phyloP scores from a whole-genome alignment of 2,888 invertebrate genomes.

The Prenolepis imparis region DNA sequence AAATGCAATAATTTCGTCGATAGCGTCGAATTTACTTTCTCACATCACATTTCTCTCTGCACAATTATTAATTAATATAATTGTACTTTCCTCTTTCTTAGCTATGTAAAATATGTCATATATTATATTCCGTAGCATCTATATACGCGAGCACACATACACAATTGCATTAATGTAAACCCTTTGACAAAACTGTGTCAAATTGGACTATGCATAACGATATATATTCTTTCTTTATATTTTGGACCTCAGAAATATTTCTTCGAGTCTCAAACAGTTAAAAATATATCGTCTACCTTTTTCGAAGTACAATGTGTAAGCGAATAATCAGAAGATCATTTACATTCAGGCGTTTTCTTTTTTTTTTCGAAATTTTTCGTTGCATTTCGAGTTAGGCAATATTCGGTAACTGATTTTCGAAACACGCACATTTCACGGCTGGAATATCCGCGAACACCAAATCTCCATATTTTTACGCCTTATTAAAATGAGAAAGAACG shows the following conservation, averaged over 20 bases:
- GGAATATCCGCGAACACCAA: not conserved
- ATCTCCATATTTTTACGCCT: not conserved
- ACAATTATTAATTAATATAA: conserved; percentile 1
- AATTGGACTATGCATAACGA: not conserved
- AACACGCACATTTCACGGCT: not conserved
- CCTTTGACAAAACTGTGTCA: conserved; percentile 3
- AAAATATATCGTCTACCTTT: not conserved
- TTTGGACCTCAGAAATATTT: not conserved
- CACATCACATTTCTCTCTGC: not conserved
- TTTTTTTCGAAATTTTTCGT: not conserved
- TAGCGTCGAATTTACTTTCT: conserved; percentile 21
- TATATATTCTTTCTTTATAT: not conserved
- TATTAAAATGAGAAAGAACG: conserved; percentile 7
- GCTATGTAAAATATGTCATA: conserved; percentile 30
- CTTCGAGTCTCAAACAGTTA: not conserved
- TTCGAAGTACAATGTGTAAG: not conserved
- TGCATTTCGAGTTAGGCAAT: conserved; percentile 15
- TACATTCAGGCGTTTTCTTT: not conserved
- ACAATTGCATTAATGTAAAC: conserved; percentile 11
- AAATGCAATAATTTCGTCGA: conserved; percentile 2
- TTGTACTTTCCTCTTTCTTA: not conserved
- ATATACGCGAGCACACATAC: not conserved
- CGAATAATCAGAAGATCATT: conserved; percentile 14
- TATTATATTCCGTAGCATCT: conserved; percentile 23
- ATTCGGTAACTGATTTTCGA: not conserved